Base-by-base conservation (phyloP, 2,888 invertebrate genomes). In the Plebejus anna region DNA sequence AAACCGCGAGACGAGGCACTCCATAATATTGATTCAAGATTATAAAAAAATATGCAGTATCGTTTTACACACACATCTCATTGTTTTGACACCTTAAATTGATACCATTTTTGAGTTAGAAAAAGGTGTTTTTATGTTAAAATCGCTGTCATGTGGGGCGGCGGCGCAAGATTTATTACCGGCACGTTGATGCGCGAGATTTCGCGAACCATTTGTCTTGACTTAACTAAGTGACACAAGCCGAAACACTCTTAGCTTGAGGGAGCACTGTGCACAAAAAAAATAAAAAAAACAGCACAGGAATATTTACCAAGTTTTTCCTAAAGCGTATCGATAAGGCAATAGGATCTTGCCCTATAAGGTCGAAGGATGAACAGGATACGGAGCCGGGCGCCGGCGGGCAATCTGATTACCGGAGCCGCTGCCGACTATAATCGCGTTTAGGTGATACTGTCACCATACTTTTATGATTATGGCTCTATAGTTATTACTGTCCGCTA, bases 341-440 rank as follows among this genome's bases (percentile, higher is more conserved):
- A 55, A 55, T 55, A 4, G 11, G 55, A 16, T 55, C 55, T 3
- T 55, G 4, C 55, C 55, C 4, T 55, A 55, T 55, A 11, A 55
- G 55, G 55, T 55, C 87, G 85, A 86, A 84, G 87, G 86, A 85
- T 85, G 83, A 83, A 81, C 84, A 85, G 87, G 87, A 86, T 88
- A 87, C 85, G 85, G 59, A 71, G 83, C 84, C 84, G 82, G 85
- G 59, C 61, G 83, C 84, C 84, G 82, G 83, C 83, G 80, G 79
- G 85, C 86, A 89, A 90, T 89, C 84, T 82, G 89, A 88, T 90
- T 89, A 90, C 87, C 85, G 86, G 77, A 47, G 76, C 77, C 77
- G 77, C 78, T 77, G 79, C 82, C 83, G 81, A 82, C 81, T 81
- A 83, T 88, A 86, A 87, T 86, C 84, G 81, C 82, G 81, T 86